Evolutionary conservation across 2,797 vertebrate species (phyloP), one percentile per base, ranked within the genome.

Genomic region (Macropodus opercularis): DNA sequence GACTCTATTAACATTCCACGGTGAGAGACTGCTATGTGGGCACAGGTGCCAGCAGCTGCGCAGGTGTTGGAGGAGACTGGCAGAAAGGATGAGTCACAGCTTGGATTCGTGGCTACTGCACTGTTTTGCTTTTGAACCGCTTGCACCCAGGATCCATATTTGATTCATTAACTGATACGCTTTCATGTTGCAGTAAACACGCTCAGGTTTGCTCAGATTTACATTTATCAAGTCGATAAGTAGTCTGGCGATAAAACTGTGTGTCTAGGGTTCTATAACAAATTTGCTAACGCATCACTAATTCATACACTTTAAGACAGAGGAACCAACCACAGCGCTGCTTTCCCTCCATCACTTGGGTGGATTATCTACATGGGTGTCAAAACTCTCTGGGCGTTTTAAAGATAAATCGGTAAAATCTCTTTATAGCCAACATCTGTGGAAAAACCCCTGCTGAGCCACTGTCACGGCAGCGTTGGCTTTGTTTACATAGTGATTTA

Each of bases 401-500:
- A 61, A 77, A 62, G 44, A 75, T 63, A 65, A 72, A 75, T 84
- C 49, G 3, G 12, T 27, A 40, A 47, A 42, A 79, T 76, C 12
- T 64, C 22, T 52, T 66, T 35, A 65, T 27, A 65, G 57, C 32
- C 34, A 10, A 14, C 32, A 43, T 54, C 58, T 65, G 35, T 48
- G 63, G 41, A 36, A 60, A 22, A 42, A 55, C 38, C 29, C 62
- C 49, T 31, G 24, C 39, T 50, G 49, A 81, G 61, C 65, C 42
- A 40, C 47, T 54, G 47, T 40, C 35, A 3, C 48, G 42, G 41
- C 50, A 54, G 36, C 24, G 13, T 29, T 11, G 36, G 19, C 57
- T 84, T 71, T 60, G 74, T 75, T 76, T 63, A 57, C 61, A 63
- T 22, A 5, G 13, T 58, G 58, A 61, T 70, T 70, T 63, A 69